Evolutionary conservation across 2,888 invertebrate genomes (phyloP).

Genomic region (Willowsia nigromaculata): DNA sequence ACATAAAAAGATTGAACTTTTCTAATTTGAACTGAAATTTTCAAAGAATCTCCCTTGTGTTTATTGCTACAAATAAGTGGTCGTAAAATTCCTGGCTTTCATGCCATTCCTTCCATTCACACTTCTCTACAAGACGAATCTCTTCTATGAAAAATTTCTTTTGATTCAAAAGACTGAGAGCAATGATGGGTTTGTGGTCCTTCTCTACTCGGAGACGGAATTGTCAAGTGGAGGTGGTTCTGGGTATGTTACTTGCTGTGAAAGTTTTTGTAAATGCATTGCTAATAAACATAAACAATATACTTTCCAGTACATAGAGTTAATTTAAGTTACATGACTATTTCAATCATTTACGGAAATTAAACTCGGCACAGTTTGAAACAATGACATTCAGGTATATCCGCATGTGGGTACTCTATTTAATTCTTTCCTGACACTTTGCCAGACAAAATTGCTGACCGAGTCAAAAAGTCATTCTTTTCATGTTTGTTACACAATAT

Average conservation of each 20-base stretch:
- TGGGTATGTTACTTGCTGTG: slow-evolving; percentile 84
- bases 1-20: no score
- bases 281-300: no score
- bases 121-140: neutral
- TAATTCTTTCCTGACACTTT: neutral
- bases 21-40: no score
- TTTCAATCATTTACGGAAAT: no score
- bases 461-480: no score
- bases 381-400: no score
- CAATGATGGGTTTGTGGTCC: slow-evolving; percentile 84
- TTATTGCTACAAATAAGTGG: neutral
- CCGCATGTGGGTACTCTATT: neutral
- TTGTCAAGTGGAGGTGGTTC: slow-evolving; percentile 86
- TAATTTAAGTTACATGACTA: no score
- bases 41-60: neutral
- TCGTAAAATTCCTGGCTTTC: neutral
- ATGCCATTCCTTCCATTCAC: neutral
- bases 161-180: slow-evolving; percentile 43
- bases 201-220: slow-evolving; percentile 85
- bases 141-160: slow-evolving; percentile 2
- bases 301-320: no score
- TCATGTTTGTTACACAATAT: no score
- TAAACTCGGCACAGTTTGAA: no score
- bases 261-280: no score
- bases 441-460: neutral